Percentiles rank a stretch among this genome's conserved stretches.
Evolutionary conservation across 1,140 invertebrate species (phyloP).

Genomic region (Pteromalus puparum): DNA sequence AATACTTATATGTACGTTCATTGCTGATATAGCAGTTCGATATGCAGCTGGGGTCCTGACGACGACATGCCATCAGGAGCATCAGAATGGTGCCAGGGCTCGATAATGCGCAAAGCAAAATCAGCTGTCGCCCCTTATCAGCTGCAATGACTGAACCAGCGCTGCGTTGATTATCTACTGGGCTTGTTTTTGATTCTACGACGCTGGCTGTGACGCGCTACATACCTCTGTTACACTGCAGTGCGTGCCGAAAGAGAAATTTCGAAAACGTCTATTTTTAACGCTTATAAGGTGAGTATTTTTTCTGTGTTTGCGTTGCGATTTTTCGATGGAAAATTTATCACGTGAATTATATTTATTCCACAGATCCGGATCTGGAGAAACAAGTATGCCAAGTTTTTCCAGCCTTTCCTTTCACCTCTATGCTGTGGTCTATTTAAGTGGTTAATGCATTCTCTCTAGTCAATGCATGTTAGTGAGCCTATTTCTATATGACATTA

Average conservation of each 20-base stretch:
- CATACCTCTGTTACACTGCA: not conserved
- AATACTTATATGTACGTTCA: not conserved
- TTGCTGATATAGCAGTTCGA: not conserved
- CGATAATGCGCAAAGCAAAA: not conserved
- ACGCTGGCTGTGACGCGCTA: not conserved
- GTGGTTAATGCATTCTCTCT: not conserved
- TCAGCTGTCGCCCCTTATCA: not conserved
- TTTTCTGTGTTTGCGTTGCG: not conserved
- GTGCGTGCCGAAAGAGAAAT: not conserved
- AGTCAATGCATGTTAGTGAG: not conserved
- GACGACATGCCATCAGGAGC: not conserved
- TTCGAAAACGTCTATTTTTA: not conserved
- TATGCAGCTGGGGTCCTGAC: too few species aligned
- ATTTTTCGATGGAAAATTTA: not conserved
- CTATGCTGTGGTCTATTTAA: not conserved
- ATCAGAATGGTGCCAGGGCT: not conserved
- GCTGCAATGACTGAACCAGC: not conserved
- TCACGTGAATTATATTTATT: not conserved
- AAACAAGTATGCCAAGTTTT: constrained; percentile 8
- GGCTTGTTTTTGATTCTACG: not conserved
- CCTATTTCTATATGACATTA: not conserved
- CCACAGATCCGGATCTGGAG: not conserved
- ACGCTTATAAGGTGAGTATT: not conserved
- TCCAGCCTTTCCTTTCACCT: constrained; percentile 16
- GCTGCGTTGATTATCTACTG: too few species aligned